Base-by-base conservation (phyloP, 2,888 invertebrate species). In the Drosophila conformis region DNA sequence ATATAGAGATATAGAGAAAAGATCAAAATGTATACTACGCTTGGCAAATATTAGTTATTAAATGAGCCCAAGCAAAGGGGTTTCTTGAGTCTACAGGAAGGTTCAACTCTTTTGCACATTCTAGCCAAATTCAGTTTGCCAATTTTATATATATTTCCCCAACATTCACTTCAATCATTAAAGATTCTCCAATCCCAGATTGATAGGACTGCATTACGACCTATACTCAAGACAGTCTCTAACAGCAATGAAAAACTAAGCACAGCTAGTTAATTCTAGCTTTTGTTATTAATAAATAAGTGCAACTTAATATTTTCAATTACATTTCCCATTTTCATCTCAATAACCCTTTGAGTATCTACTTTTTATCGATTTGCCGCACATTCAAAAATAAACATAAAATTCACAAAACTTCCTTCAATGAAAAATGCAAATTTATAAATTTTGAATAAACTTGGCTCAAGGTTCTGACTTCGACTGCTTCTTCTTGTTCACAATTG, bases 391-490 rank as follows among this genome's bases (percentile, higher is more conserved):
- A 52, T 10, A 21, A 11, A 11, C 31, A 51, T n/a, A 27, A 58
- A 38, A 59, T 27, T 7, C 15, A 42, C 58, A 60, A 56, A 56
- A 40, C n/a, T 15, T 49, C 13, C 69, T 52, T 75, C 71, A 67
- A 69, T 78, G 54, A 72, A 74, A 77, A 46, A 80, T 80, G 80
- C 69, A 79, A 79, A 83, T 85, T 46, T 15, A 62, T 61, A 71
- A 73, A 71, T 82, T 66, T 76, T 70, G 60, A 74, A 72, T 66
- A 76, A 69, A 78, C 67, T 73, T 82, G 63, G 61, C 68, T 81
- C 81, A 81, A 83, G 78, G 82, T 75, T 82, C 46, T 68, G 27
- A 21, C n/a, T 57, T 35, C 42, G 40, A 29, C 48, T 58, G 63
- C 70, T 73, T 67, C 49, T 49, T 21, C n/a, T 31, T 27, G n/a